A percentile compares a stretch with the other conserved stretches of the same genome.
phyloP scores from a whole-genome alignment of 2,888 invertebrate genomes.

The Tromatobia lineatoria region DNA sequence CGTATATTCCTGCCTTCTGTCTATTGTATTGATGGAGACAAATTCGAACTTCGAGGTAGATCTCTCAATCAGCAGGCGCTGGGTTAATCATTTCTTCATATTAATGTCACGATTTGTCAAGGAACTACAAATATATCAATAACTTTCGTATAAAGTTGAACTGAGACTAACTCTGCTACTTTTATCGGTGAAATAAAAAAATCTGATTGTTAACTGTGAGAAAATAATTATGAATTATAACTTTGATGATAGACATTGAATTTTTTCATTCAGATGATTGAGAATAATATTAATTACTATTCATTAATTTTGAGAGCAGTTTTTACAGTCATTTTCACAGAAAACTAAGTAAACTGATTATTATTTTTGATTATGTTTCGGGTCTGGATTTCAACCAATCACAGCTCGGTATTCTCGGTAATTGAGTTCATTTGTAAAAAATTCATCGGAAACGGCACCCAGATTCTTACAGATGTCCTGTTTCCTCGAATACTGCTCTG shows the following conservation, averaged over 20 bases:
- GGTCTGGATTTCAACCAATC: no score
- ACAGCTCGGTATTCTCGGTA: no score
- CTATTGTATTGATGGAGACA: not conserved
- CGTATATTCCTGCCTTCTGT: constrained; percentile 3
- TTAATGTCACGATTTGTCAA: not conserved
- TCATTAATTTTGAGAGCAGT: not conserved
- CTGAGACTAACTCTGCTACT: not conserved
- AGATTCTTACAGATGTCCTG: no score
- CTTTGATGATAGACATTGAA: not conserved
- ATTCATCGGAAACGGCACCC: no score
- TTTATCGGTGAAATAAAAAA: not conserved
- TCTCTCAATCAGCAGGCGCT: not conserved
- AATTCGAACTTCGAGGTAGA: constrained; percentile 22
- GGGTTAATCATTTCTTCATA: not conserved
- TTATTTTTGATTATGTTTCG: no score
- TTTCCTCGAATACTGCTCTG: no score
- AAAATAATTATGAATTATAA: not conserved
- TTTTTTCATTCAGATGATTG: not conserved
- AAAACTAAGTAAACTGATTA: not conserved
- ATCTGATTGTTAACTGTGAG: not conserved
- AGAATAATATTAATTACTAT: not conserved
- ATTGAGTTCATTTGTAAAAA: no score
- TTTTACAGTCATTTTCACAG: not conserved
- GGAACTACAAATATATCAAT: not conserved
- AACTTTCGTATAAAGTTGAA: not conserved